Base-by-base conservation (phyloP, 2,113 vertebrate genomes). In the Otocyon megalotis region DNA sequence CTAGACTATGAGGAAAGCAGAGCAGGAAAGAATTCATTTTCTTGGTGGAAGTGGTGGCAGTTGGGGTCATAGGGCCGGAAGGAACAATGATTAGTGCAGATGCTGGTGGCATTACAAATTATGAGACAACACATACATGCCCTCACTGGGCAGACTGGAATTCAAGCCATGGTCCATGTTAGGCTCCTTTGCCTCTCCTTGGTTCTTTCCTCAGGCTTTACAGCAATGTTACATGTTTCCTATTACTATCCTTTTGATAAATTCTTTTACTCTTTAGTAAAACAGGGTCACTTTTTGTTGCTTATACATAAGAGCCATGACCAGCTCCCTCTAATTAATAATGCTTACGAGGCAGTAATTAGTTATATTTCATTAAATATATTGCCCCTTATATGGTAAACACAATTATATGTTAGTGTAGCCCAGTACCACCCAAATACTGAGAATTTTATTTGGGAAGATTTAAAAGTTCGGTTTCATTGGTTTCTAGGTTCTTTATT, bases 401-500 rank as follows among this genome's bases (percentile, higher is more conserved):
- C 15, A 50, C 24, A 77, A 20, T 69, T 62, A 56, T 22, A 19
- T 79, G 37, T 43, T 71, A 80, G 22, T 82, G 8, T 89, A 72
- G 22, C 11, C 22, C 26, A 53, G 48, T 37, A 58, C 43, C 67
- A 89, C 1, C 2, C 28, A 94, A 92, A 94, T 74, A 65, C 56
- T 65, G 19, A 67, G 8, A 90, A 43, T 5, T 89, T 82, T 65
- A 53, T 71, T 89, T 88, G 76, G 19, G 30, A 77, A 30, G 12
- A 80, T 62, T 92, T 89, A 24, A 81, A 91, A 14, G 30, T 87
- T 84, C 69, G 35, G 7, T 90, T 79, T 30, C 24, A 37, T 81
- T 97, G 4, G 17, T 67, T 96, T 96, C 20, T 58, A 22, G 95
- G 54, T 54, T 56, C 7, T 74, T 88, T 62, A 79, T 69, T 88